Evolutionary conservation across 2,888 invertebrate species (phyloP).

Genomic region (Melieria omissa): DNA sequence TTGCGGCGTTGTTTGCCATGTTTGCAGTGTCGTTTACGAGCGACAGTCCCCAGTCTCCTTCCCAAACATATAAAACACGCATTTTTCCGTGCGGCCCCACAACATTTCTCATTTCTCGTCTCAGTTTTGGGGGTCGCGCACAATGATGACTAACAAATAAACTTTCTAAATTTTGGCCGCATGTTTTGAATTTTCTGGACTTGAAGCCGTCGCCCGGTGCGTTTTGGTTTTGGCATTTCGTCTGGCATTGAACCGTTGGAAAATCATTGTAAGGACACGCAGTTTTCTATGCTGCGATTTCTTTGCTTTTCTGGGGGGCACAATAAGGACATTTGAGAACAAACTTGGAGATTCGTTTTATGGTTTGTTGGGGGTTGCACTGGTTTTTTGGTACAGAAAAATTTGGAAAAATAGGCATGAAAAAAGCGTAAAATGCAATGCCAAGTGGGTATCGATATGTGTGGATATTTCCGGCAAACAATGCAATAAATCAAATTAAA

Average conservation of each 20-base stretch:
- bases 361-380: background rate
- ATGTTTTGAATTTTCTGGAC: slow-evolving; percentile 53
- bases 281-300: slow-evolving; percentile 46
- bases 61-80: background rate
- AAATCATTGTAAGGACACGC: slow-evolving; percentile 19
- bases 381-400: background rate
- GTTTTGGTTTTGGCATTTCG: background rate
- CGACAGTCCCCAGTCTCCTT: too few species aligned
- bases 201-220: too few species aligned
- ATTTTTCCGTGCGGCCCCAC: background rate
- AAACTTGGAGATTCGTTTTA: background rate
- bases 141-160: slow-evolving; percentile 48
- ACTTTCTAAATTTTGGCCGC: slow-evolving; percentile 59
- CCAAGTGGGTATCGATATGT: slow-evolving; percentile 45
- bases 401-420: slow-evolving; percentile 17
- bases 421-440: slow-evolving; percentile 30
- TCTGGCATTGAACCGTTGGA: background rate
- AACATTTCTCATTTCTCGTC: background rate
- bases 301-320: slow-evolving; percentile 35
- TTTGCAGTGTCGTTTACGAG: background rate
- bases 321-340: background rate
- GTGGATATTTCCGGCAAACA: slow-evolving; percentile 63
- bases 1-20: slow-evolving; percentile 31
- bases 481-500: slow-evolving; percentile 64
- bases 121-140: too few species aligned